Evolutionary conservation across 2,888 invertebrate genomes (phyloP), one percentile per base, ranked within the genome.

Genomic region (Dioctria linearis): DNA sequence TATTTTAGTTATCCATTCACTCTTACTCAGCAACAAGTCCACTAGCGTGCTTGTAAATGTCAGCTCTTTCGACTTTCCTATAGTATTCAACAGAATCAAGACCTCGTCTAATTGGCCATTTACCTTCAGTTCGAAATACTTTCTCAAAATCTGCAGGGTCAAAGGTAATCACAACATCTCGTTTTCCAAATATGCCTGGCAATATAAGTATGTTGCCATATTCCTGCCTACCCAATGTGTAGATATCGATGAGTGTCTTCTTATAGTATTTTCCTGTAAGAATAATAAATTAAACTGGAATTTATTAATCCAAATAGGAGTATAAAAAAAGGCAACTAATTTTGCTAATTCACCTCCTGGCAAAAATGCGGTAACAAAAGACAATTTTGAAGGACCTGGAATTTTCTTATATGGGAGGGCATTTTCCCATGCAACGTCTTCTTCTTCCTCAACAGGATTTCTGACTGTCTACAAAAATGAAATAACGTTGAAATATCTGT

Each of bases 131-230:
- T 43, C 90, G 85, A 82, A 88, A 88, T 82, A 90, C 84, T 84
- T 88, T 87, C 83, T 90, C 88, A 61, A 91, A 88, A 83, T 91
- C 90, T n/a, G 90, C 89, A 1, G 91, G 90, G 85, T 90, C 88
- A 83, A 90, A 91, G 3, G 89, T 82, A 9, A 90, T 84, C 1
- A 91, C 86, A n/a, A 90, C 82, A 80, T 83, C 81, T 0, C 57
- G 46, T 46, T 80, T 59, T 4, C 85, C 84, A 42, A 83, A 81
- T n/a, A 90, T 78, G 25, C 87, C 87, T 51, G 86, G 86, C 4
- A 90, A 80, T 66, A 85, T 85, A 2, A 87, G 85, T 5, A 90
- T 85, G 43, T 87, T 82, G 3, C 90, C 90, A 81, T 87, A 84
- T 67, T 83, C 82, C 6, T 79, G 46, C 8, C 63, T 25, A 13